These are phyloP conservation scores for Didymodactylos carnosus DNA, from an alignment of 2,888 invertebrate species.

Conservation along the genomic window DNA sequence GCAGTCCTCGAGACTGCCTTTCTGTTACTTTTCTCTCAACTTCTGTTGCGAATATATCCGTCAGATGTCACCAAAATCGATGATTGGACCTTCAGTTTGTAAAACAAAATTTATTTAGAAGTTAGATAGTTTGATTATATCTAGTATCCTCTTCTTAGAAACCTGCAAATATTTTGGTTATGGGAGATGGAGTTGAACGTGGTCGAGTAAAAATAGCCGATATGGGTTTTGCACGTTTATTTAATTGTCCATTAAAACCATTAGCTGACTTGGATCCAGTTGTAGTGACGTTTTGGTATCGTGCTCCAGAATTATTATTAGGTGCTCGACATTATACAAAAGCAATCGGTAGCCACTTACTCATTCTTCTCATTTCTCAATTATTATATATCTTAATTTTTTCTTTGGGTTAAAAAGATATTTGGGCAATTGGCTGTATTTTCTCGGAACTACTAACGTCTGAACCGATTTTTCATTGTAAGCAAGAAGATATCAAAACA, in stretches of 20 bases:
- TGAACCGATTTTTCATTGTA: constrained; percentile 94
- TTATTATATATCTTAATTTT: background rate
- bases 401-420: background rate
- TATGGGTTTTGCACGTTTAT: constrained; percentile 93
- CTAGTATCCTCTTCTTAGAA: constrained; percentile 57
- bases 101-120: background rate
- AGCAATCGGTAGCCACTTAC: constrained; percentile 54
- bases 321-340: constrained; percentile 89
- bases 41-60: too few relatives aligned
- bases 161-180: constrained; percentile 94
- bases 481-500: constrained; percentile 97
- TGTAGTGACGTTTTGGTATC: constrained; percentile 97
- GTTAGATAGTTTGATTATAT: too few relatives aligned
- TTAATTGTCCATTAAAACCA: constrained; percentile 89
- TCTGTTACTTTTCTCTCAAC: too few relatives aligned
- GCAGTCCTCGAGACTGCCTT: too few relatives aligned
- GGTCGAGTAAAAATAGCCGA: constrained; percentile 95
- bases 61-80: too few relatives aligned
- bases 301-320: constrained; percentile 79
- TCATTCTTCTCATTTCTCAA: background rate
- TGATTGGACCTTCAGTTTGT: too few relatives aligned
- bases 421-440: constrained; percentile 58
- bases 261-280: constrained; percentile 94
- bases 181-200: constrained; percentile 91
- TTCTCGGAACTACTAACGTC: constrained; percentile 95